These are phyloP conservation scores for Cordilura impudica DNA, from an alignment of 2,888 invertebrate genomes.

Conservation along the genomic window DNA sequence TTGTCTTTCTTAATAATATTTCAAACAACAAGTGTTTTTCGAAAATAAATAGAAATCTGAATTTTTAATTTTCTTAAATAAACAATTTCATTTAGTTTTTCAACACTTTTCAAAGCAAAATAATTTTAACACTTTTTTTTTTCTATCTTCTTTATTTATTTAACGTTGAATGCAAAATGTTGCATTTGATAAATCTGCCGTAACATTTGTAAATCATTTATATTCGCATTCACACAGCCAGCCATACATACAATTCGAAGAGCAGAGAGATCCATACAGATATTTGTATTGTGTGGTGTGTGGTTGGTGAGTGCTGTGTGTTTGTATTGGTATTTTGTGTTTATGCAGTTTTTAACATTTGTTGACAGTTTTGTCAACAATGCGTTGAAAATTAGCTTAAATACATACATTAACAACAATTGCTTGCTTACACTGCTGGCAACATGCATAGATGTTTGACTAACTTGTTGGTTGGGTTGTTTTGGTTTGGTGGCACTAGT, in stretches of 20 bases:
- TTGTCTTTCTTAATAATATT: not conserved
- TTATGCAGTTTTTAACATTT: slow-evolving; percentile 62
- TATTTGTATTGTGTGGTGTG: not conserved
- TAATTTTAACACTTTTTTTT: slow-evolving; percentile 23
- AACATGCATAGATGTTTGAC: too few relatives aligned
- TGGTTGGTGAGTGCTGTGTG: not conserved
- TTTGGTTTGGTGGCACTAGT: slow-evolving; percentile 26
- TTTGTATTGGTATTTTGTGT: slow-evolving; percentile 1
- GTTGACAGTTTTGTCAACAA: slow-evolving; percentile 78
- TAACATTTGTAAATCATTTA: slow-evolving; percentile 57
- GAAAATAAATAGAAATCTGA: too few relatives aligned
- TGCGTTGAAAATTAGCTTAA: slow-evolving; percentile 78
- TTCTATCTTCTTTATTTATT: slow-evolving; percentile 25
- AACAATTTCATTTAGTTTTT: not conserved
- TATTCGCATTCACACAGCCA: slow-evolving; percentile 40
- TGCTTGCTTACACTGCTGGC: slow-evolving; percentile 49
- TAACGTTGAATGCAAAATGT: slow-evolving; percentile 39
- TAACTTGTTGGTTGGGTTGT: slow-evolving; percentile 11
- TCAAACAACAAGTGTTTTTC: not conserved
- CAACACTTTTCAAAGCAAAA: slow-evolving; percentile 39
- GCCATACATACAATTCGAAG: not conserved
- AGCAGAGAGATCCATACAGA: not conserved
- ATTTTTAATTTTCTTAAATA: not conserved
- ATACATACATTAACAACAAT: slow-evolving; percentile 62
- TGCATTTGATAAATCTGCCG: slow-evolving; percentile 60